These are phyloP conservation scores for Alca torda DNA, from an alignment of 2,797 vertebrate species.

Conservation along the genomic window DNA sequence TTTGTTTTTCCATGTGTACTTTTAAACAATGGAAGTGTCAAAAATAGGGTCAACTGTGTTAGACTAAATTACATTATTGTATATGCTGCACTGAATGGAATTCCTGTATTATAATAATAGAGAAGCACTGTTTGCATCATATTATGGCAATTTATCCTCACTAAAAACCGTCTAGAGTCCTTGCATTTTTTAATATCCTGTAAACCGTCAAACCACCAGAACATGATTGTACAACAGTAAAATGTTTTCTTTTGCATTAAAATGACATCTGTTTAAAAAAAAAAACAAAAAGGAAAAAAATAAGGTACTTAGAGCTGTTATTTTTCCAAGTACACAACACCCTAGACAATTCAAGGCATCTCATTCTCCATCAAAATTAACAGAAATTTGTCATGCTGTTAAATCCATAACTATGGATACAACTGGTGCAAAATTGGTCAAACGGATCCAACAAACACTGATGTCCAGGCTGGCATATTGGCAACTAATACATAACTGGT, in stretches of 20 bases:
- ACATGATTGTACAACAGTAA: conserved; percentile 89
- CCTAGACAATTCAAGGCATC: conserved; percentile 82
- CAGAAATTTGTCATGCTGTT: conserved; percentile 84
- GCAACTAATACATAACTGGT: conserved; percentile 85
- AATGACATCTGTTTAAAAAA: conserved; percentile 75
- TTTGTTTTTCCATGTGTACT: conserved; percentile 77
- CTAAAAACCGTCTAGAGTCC: conserved; percentile 79
- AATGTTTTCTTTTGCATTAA: conserved; percentile 79
- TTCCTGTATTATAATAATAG: conserved; percentile 77
- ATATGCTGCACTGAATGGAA: conserved; percentile 76
- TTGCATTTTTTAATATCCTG: conserved; percentile 76
- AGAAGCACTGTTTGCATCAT: conserved; percentile 78
- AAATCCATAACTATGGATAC: conserved; percentile 83
- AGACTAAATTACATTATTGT: conserved; percentile 80
- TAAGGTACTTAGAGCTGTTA: conserved; percentile 84
- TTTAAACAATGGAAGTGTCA: conserved; percentile 86
- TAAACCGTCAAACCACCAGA: conserved; percentile 86
- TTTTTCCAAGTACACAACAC: conserved; percentile 86
- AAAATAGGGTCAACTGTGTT: conserved; percentile 80
- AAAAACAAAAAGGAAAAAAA: conserved; percentile 40
- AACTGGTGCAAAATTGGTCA: conserved; percentile 83
- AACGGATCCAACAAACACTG: conserved; percentile 84
- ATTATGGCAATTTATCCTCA: conserved; percentile 82
- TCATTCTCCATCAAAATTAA: conserved; percentile 82
- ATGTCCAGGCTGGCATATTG: conserved; percentile 89